These are phyloP conservation scores for Cherax destructor DNA, from an alignment of 1,140 invertebrate species.

Conservation along the genomic window DNA sequence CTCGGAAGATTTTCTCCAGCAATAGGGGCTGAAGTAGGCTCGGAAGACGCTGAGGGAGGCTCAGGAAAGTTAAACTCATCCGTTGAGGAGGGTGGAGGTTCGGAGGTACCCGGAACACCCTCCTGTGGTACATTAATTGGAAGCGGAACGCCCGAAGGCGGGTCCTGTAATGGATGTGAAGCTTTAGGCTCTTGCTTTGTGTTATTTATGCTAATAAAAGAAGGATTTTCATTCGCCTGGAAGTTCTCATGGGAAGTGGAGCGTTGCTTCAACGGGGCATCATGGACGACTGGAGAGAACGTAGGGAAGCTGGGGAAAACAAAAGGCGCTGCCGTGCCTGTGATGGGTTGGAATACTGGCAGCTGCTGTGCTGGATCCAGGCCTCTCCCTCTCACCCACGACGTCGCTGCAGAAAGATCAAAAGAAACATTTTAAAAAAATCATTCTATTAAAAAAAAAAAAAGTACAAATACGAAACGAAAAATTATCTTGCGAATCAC, in stretches of 20 bases:
- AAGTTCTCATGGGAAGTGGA: not conserved
- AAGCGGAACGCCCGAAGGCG: too few relatives aligned
- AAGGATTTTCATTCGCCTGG: not conserved
- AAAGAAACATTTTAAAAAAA: not conserved
- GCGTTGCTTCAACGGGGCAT: not conserved
- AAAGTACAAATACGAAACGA: too few relatives aligned
- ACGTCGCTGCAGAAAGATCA: constrained; percentile 19
- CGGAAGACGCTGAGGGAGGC: not conserved
- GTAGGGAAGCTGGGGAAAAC: constrained; percentile 28
- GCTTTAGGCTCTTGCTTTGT: too few relatives aligned
- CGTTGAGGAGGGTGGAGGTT: not conserved
- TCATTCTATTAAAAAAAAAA: not conserved
- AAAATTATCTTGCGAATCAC: too few relatives aligned
- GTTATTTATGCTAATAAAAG: too few relatives aligned
- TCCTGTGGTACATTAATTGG: too few relatives aligned
- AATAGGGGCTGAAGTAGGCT: not conserved
- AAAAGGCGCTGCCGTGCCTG: not conserved
- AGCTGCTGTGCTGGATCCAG: not conserved
- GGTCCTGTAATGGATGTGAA: too few relatives aligned
- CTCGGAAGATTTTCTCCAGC: not conserved
- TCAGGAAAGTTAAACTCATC: not conserved
- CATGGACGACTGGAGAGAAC: not conserved
- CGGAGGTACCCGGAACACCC: not conserved
- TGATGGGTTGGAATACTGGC: not conserved
- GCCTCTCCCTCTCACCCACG: not conserved